These are phyloP conservation scores for Synanthedon tipuliformis DNA, from an alignment of 2,888 invertebrate species.

Conservation along the genomic window DNA sequence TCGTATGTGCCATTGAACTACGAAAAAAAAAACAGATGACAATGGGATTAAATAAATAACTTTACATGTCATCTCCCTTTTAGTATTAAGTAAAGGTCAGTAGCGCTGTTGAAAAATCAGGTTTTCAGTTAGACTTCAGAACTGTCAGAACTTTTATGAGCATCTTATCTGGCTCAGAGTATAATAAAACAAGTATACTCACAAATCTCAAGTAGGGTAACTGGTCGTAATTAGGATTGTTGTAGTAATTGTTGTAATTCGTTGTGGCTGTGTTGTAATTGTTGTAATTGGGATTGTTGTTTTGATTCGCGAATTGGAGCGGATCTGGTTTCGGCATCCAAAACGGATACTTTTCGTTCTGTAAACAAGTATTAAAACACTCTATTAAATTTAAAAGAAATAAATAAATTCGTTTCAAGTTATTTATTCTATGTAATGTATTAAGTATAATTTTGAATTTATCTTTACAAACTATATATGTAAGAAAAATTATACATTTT, in stretches of 20 bases:
- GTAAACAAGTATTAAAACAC: slow-evolving; percentile 4
- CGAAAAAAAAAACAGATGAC: slow-evolving; percentile 7
- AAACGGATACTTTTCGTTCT: slow-evolving; percentile 84
- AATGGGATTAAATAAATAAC: background rate
- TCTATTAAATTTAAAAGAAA: background rate
- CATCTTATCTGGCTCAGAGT: too few relatives aligned
- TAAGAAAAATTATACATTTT: too few relatives aligned
- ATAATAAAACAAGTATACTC: slow-evolving; percentile 31
- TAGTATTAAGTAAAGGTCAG: too few relatives aligned
- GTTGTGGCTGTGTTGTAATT: slow-evolving; percentile 15
- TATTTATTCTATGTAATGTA: background rate
- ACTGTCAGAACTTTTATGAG: too few relatives aligned
- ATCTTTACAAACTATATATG: background rate
- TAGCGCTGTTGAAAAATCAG: too few relatives aligned
- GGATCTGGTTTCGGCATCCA: slow-evolving; percentile 78
- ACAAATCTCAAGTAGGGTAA: slow-evolving; percentile 81
- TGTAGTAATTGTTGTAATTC: slow-evolving; percentile 31
- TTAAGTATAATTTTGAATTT: slow-evolving; percentile 1
- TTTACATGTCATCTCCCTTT: background rate
- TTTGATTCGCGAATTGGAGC: slow-evolving; percentile 47
- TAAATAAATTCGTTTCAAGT: background rate
- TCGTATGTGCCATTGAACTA: slow-evolving; percentile 90
- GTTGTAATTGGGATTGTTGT: slow-evolving; percentile 12
- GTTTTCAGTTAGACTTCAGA: too few relatives aligned
- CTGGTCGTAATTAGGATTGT: slow-evolving; percentile 55